Percentiles rank a stretch among this genome's conserved stretches.
Conservation (phyloP, 2,113 vertebrate genomes). For the Falcunculus frontatus region DNA sequence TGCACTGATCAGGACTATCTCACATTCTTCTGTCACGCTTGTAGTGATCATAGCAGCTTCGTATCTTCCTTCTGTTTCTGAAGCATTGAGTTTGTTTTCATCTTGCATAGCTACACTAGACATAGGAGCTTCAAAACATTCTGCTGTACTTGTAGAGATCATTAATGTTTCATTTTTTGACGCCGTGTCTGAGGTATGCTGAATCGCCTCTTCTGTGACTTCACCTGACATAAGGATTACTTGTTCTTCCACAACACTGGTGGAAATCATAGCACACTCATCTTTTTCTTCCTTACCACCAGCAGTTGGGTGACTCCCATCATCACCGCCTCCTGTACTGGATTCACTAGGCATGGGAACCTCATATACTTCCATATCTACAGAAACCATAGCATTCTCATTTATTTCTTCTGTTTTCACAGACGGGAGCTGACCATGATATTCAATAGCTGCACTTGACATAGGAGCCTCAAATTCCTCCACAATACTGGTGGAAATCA, state of each 20-base stretch:
- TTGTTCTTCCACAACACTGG: conserved; percentile 70
- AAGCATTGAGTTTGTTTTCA: not conserved
- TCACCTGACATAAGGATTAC: conserved; percentile 43
- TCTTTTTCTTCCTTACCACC: conserved; percentile 73
- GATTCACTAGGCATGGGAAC: conserved; percentile 68
- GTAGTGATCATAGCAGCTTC: conserved; percentile 68
- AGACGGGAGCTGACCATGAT: not conserved
- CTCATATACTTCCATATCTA: conserved; percentile 46
- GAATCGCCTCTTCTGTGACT: not conserved
- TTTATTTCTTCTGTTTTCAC: conserved; percentile 1
- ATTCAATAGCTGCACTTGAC: conserved; percentile 50
- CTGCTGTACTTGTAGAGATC: conserved; percentile 73
- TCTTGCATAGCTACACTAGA: conserved; percentile 53
- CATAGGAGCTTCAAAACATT: conserved; percentile 67
- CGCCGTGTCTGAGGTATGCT: not conserved
- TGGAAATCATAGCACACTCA: conserved; percentile 76
- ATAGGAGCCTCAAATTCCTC: conserved; percentile 73
- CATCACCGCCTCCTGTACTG: not conserved
- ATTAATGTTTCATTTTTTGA: conserved; percentile 54
- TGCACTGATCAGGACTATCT: conserved; percentile 54
- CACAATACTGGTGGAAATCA: conserved; percentile 74
- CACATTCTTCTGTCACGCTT: conserved; percentile 65
- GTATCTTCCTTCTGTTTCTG: conserved; percentile 15
- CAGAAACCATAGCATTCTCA: not conserved
- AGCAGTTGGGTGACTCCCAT: conserved; percentile 23